phyloP scores from a whole-genome alignment of 2,113 vertebrate species.

The Prunella fulvescens region DNA sequence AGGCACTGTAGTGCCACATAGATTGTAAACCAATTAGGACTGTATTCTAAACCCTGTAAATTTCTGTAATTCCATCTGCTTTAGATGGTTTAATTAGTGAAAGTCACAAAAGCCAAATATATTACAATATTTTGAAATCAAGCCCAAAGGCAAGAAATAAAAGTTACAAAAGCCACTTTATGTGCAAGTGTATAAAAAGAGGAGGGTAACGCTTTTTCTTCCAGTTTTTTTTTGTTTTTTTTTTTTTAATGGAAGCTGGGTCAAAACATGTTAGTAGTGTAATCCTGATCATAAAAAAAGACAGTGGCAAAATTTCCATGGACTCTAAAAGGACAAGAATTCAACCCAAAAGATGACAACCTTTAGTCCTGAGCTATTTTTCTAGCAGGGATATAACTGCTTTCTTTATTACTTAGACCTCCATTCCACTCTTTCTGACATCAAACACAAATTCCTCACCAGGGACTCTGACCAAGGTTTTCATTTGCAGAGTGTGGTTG shows the following conservation, averaged over 20 bases:
- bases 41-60: slow-evolving; percentile 78
- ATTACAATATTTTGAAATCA: slow-evolving; percentile 80
- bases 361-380: not conserved
- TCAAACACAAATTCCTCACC: not conserved
- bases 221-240: not conserved
- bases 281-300: not conserved
- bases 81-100: slow-evolving; percentile 80
- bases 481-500: not conserved
- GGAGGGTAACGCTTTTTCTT: not conserved
- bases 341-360: not conserved
- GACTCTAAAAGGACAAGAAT: not conserved
- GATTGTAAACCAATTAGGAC: slow-evolving; percentile 81
- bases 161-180: slow-evolving; percentile 68
- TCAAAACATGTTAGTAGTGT: not conserved
- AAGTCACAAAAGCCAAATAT: slow-evolving; percentile 81
- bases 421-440: not conserved
- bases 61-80: slow-evolving; percentile 83
- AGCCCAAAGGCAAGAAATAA: slow-evolving; percentile 71
- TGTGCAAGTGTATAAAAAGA: slow-evolving; percentile 13
- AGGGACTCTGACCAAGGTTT: not conserved
- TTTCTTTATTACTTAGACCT: not conserved
- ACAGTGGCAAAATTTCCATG: not conserved
- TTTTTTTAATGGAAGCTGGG: not conserved
- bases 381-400: not conserved
- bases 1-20: slow-evolving; percentile 75